Base-by-base conservation (phyloP, 2,797 vertebrate genomes). In the Discoglossus pictus region DNA sequence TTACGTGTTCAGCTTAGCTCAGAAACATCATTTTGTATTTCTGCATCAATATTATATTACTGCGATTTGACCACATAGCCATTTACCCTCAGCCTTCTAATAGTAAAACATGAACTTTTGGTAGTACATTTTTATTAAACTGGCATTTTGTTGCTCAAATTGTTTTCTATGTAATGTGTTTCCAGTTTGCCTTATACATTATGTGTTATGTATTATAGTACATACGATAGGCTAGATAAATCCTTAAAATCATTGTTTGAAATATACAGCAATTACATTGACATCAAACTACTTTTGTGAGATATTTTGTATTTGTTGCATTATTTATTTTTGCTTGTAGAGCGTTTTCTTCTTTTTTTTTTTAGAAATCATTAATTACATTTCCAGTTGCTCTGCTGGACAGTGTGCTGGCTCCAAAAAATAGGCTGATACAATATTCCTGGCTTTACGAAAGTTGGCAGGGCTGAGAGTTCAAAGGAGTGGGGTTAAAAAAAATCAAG, bases 341-440 rank as follows among this genome's bases (percentile, higher is more conserved):
- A 31, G 4, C 8, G 27, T 4, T 31, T 31, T 4, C 8, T 31
- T 31, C n/a, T n/a, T n/a, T n/a, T n/a, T 66, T 56, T 39, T 66
- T 42, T 58, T 65, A 59, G 36, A 43, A 40, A 54, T 39, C 44
- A 40, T 67, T 59, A 67, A 67, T 67, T 59, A 67, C 52, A 50
- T 48, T 67, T 44, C 50, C 50, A 64, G 50, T 48, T 64, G 36
- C 34, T 64, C 61, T 64, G 31, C 31, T 12, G 52, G 36, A 53
- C 52, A 47, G 62, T 65, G 34, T 55, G 46, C 52, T 65, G 50
- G 12, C 61, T 44, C 10, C 35, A 31, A 10, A 13, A 65, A 55
- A 47, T 38, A 55, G 38, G 31, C 51, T 23, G 40, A 46, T 55
- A 35, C 40, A 20, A 12, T 55, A 17, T 47, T 56, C 48, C 39